Base-by-base conservation (phyloP, 2,113 vertebrate species). In the Toxotes jaculatrix region DNA sequence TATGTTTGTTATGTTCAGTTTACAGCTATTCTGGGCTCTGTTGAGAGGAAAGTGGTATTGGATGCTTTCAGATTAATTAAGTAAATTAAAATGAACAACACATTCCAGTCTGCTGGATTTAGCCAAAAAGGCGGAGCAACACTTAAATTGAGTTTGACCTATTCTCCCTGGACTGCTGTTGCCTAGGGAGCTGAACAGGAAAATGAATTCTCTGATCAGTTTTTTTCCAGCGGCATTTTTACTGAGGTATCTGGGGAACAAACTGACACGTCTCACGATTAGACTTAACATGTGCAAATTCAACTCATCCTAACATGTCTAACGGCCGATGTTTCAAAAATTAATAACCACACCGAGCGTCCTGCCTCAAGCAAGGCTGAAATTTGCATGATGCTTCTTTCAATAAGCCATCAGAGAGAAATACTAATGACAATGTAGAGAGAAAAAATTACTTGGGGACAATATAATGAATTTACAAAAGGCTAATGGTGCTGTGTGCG, bases 311-410 rank as follows among this genome's bases (percentile, higher is more conserved):
- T 34, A 31, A 76, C 77, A 62, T 10, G 10, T 80, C 59, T 23
- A 21, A 14, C 11, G 12, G 70, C 57, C 76, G 45, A 60, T 79
- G 65, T 64, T 79, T 64, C 7, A 82, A 42, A 67, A 57, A 77
- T 75, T 34, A 81, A 73, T 84, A 62, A 74, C 34, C 49, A 17
- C 31, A 19, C 11, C 4, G 53, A 71, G 55, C 42, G 60, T 12
- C 19, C 60, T 11, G 76, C 76, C 77, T 66, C 80, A 40, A 83
- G 80, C 74, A 53, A 75, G 45, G 21, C 81, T 81, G 2, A 32
- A 27, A 79, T 79, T 76, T 65, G 56, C 77, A 84, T 61, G 57
- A 80, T 55, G 53, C 11, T 47, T 64, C 79, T 81, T 78, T 61
- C 34, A 73, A 56, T 63, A 63, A 62, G 62, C 0, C 70, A 61